Evolutionary conservation across 2,797 vertebrate genomes (phyloP), one percentile per base, ranked within the genome.

Genomic region (Pampus argenteus): DNA sequence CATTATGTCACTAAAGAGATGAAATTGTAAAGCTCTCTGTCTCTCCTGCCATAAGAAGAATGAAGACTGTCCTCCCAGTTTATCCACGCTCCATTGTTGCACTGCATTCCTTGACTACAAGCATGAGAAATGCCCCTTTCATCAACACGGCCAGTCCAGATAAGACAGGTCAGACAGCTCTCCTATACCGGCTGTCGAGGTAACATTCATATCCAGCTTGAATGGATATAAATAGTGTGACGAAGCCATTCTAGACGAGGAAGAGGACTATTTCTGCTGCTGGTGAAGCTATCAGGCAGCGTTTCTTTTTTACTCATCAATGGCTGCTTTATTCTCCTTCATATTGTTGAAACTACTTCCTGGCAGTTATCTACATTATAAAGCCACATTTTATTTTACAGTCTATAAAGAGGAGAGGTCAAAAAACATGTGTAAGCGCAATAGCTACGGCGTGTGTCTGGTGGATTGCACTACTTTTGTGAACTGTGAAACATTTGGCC

Each of bases 251-350:
- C 23, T n/a, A 14, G 29, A 9, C 1, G 3, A 28, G 40, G 28
- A 20, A n/a, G 8, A 23, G n/a, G 20, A 52, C 2, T 5, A 2
- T 48, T 58, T 36, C 18, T 42, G 40, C 36, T 14, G 8, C 20
- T 22, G 10, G 3, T 40, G 38, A 29, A 62, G 40, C 6, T 48
- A 2, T 7, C 22, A 1, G 15, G 81, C 76, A 62, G 8, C 22
- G 34, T 60, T 68, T 65, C 52, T 38, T 60, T 68, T 65, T 55
- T 38, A 28, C 18, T 49, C n/a, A 77, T 86, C 78, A 89, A 83
- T 86, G 72, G 61, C 59, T 52, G 66, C 73, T 78, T 89, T 90
- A 73, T 88, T 81, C 71, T 74, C 57, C 23, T 61, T 42, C 34
- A 47, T 8, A 20, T 55, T 65, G 36, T 64, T 49, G 28, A 50